Conservation (phyloP, 2,797 vertebrate species). For the Danio jaintianensis region DNA sequence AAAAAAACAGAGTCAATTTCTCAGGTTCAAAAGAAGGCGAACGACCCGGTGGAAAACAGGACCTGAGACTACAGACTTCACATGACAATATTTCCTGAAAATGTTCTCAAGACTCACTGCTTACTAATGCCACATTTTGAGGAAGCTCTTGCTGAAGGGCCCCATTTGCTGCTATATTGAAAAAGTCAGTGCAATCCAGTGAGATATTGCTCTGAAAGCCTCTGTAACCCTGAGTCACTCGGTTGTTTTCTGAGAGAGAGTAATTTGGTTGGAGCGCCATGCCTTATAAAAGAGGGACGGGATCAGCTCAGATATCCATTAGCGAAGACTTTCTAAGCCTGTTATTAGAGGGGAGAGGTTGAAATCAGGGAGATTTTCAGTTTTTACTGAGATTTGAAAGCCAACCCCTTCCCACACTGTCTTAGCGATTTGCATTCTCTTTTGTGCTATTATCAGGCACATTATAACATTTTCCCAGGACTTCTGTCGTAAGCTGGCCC, state of each 20-base stretch:
- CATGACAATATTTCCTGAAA: conserved; percentile 21
- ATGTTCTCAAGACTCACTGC: background rate
- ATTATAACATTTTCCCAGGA: conserved; percentile 49
- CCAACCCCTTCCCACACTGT: conserved; percentile 5
- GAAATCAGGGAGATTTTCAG: conserved; percentile 51
- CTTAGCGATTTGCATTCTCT: conserved; percentile 31
- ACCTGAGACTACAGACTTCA: background rate
- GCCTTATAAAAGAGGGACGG: conserved; percentile 31
- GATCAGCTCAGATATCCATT: conserved; percentile 48
- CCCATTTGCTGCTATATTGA: background rate
- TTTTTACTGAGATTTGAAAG: conserved; percentile 49
- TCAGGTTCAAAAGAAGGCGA: background rate
- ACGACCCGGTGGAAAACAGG: background rate
- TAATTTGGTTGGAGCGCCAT: conserved; percentile 34
- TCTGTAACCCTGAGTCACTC: conserved; percentile 44
- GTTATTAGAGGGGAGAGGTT: conserved; percentile 40
- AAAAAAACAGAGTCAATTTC: background rate
- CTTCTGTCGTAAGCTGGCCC: conserved; percentile 12
- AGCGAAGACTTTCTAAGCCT: conserved; percentile 55
- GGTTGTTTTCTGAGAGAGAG: conserved; percentile 42
- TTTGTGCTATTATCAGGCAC: conserved; percentile 32
- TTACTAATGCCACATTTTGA: conserved; percentile 32
- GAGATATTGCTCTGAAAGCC: conserved; percentile 15
- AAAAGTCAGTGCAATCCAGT: conserved; percentile 1
- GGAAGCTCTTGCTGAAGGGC: conserved; percentile 28